Percentiles rank a stretch among this genome's conserved stretches.
Evolutionary conservation across 2,888 invertebrate species (phyloP).

Genomic region (Temnothorax rugatulus): DNA sequence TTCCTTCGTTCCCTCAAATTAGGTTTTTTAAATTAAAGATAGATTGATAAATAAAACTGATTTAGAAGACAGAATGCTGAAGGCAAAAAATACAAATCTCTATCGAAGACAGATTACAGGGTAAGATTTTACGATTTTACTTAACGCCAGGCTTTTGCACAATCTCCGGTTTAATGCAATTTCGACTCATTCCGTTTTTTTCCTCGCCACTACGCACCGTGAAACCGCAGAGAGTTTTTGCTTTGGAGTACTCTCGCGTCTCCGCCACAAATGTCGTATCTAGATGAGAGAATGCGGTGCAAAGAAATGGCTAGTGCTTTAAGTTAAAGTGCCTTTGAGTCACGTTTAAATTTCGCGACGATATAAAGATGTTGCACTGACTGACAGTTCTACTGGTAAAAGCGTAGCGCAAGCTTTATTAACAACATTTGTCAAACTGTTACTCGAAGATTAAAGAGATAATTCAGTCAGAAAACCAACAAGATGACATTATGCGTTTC

Average conservation of each 20-base stretch:
- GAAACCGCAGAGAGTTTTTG: slow-evolving; percentile 20
- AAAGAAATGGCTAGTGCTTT: neutral
- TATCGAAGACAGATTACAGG: neutral
- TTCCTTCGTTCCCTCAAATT: slow-evolving; percentile 27
- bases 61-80: neutral
- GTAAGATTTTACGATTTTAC: slow-evolving; percentile 10
- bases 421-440: neutral
- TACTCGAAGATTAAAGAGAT: neutral
- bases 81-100: neutral
- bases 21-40: neutral
- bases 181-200: slow-evolving; percentile 11
- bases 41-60: neutral
- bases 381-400: neutral
- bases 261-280: slow-evolving; percentile 8
- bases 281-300: neutral
- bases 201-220: neutral
- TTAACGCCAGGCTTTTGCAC: slow-evolving; percentile 11
- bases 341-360: slow-evolving; percentile 9
- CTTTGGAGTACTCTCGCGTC: neutral
- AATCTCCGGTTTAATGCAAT: slow-evolving; percentile 25
- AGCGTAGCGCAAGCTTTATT: neutral
- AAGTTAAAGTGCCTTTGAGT: neutral
- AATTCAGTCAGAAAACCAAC: neutral
- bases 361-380: neutral
- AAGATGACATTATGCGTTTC: neutral